These are phyloP conservation scores for Sebastes fasciatus DNA, from an alignment of 2,113 vertebrate species.

Conservation along the genomic window DNA sequence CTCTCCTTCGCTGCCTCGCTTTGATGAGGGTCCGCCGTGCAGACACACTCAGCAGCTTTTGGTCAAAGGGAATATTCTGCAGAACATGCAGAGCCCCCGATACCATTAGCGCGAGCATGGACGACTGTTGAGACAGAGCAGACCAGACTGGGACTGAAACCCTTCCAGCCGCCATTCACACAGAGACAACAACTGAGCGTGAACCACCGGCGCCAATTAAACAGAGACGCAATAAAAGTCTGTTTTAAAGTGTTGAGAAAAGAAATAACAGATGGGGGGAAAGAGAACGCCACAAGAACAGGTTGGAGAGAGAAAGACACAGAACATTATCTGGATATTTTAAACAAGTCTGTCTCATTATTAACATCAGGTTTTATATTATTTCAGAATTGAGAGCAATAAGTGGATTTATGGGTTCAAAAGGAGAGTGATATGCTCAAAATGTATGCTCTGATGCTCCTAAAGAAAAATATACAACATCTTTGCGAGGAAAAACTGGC, in stretches of 20 bases:
- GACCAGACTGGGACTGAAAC: constrained; percentile 12
- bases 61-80: constrained; percentile 16
- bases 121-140: background rate
- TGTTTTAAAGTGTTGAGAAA: constrained; percentile 12
- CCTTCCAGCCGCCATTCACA: constrained; percentile 24
- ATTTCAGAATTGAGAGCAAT: too few relatives aligned
- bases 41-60: constrained; percentile 49
- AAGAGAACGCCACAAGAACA: background rate
- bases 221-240: constrained; percentile 32
- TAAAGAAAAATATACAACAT: too few relatives aligned
- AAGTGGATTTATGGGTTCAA: background rate
- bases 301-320: background rate
- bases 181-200: constrained; percentile 11
- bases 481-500: too few relatives aligned
- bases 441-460: too few relatives aligned
- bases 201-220: constrained; percentile 34
- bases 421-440: background rate
- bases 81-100: background rate
- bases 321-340: background rate
- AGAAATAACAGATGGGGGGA: constrained; percentile 5
- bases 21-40: constrained; percentile 25
- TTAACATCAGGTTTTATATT: background rate
- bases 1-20: constrained; percentile 1
- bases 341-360: background rate
- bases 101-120: background rate